A percentile compares a stretch with the other conserved stretches of the same genome.
Evolutionary conservation across 2,113 vertebrate genomes (phyloP).

Genomic region (Oenanthe melanoleuca): DNA sequence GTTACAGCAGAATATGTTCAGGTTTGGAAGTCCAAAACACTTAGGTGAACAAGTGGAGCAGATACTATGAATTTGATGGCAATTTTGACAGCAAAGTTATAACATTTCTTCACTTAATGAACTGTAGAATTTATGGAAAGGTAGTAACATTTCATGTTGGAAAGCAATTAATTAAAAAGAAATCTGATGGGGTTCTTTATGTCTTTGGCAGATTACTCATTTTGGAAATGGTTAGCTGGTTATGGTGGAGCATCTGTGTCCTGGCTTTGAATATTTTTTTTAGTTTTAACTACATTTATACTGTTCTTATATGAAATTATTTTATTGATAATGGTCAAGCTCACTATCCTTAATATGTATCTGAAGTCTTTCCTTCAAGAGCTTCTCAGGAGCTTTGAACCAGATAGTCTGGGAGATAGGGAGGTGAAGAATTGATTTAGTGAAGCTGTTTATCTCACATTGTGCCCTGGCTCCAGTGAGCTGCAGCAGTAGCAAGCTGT

Average conservation of each 20-base stretch:
- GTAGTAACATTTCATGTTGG: neutral
- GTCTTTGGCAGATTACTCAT: neutral
- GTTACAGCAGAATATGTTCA: neutral
- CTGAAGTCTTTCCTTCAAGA: neutral
- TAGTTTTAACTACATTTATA: neutral
- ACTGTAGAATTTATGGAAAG: neutral
- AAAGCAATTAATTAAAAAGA: neutral
- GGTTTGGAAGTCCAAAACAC: neutral
- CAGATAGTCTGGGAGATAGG: neutral
- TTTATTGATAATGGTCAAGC: neutral
- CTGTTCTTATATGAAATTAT: neutral
- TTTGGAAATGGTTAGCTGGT: neutral
- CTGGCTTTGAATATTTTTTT: neutral
- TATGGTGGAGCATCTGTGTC: neutral
- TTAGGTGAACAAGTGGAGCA: neutral
- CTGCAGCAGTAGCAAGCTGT: neutral
- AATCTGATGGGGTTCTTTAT: neutral
- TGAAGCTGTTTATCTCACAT: neutral
- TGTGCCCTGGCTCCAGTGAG: neutral
- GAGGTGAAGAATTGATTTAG: neutral
- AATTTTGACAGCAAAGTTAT: neutral
- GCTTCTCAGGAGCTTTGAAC: neutral
- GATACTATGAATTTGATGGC: neutral
- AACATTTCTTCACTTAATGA: neutral
- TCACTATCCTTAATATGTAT: neutral